Base-by-base conservation (phyloP, 2,113 vertebrate genomes). In the Amblyornis subalaris region DNA sequence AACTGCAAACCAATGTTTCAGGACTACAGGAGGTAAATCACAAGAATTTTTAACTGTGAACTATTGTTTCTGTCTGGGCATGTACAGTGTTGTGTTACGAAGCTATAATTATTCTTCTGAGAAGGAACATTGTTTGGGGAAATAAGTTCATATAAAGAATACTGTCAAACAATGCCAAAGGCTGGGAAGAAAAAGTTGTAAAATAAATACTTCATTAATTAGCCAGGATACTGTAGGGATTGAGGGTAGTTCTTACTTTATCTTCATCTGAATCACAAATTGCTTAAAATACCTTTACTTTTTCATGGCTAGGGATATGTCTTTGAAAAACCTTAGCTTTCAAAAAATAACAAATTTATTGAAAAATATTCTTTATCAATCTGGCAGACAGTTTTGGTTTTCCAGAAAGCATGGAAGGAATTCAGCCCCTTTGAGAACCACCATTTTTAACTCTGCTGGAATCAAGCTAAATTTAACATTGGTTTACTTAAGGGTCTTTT, bases 151-250 rank as follows among this genome's bases (percentile, higher is more conserved):
- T 53, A 36, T 55, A 76, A 85, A 85, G 8, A 75, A 81, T 29
- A n/a, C 8, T 81, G 40, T 66, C 72, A 72, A 90, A 90, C 3
- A 71, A 33, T 71, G 51, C 22, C 65, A 84, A 91, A 86, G 19
- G 13, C 44, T 71, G 42, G 65, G 55, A 91, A 67, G 26, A 71
- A 47, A 94, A 80, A 44, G 5, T 61, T 55, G 17, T 48, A 72
- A 89, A 92, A 85, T 57, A 88, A 90, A 76, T 60, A 51, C 5
- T 70, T 67, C 29, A 60, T 54, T 88, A 90, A 82, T 90, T 95
- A 64, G 26, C 31, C 47, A 62, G 11, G 17, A 40, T 69, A 42
- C n/a, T 76, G 11, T 38, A 83, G 71, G 24, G 13, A 65, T 28
- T 78, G 31, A 79, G 79, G n/a, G 42, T 25, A n/a, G 23, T 51